Base-by-base conservation (phyloP, 2,113 vertebrate species). In the Morphnarchus princeps region DNA sequence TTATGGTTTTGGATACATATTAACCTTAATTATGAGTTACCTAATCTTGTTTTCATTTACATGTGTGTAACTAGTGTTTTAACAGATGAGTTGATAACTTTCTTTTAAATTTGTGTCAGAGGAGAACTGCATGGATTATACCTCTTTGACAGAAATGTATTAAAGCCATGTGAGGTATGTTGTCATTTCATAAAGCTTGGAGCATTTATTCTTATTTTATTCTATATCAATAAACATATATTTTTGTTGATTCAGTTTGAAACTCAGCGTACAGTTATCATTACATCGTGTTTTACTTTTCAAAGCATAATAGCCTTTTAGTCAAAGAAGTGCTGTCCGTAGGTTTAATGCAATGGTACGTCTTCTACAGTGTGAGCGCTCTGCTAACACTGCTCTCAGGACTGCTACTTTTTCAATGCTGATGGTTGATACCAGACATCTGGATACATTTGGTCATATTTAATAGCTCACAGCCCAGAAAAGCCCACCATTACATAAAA, bases 151-250 rank as follows among this genome's bases (percentile, higher is more conserved):
- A 87, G 36, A 78, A 93, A 86, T 11, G 1, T 70, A 2, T 74
- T 85, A 91, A 77, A 91, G 20, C 14, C 14, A 15, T n/a, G 72
- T 11, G 52, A 94, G 31, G 1, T 77, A 65, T 40, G 22, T 10
- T 70, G 61, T 34, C 1, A 2, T 29, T 97, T 88, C 24, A 63
- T 91, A 82, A 91, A 82, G 7, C 25, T 42, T 83, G n/a, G 25
- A 79, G 28, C 52, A 73, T 87, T 90, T 91, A 80, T 47, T 45
- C 38, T 93, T 80, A 70, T 79, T 74, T 84, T 86, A 72, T 63
- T 73, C n/a, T 58, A 14, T 29, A 73, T 89, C 89, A 82, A 65
- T 21, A 72, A 89, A 65, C 19, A 40, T 16, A 3, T 18, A 10
- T 16, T 52, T 88, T 69, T 49, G 29, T 28, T 84, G 38, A 50